Evolutionary conservation across 2,113 vertebrate species (phyloP).

Genomic region (Bubalus kerabau): DNA sequence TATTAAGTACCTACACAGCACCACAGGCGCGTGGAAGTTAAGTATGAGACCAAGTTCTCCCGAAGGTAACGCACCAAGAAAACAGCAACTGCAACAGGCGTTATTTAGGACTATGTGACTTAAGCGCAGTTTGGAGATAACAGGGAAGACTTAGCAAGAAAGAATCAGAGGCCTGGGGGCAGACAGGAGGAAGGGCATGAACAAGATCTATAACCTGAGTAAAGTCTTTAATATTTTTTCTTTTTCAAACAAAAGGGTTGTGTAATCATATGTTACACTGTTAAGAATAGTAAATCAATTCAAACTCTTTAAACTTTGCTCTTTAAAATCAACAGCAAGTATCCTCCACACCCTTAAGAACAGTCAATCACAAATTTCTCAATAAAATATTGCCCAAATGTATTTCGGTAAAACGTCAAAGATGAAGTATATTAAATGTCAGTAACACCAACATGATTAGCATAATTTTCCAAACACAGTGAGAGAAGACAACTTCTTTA

Average conservation of each 20-base stretch:
- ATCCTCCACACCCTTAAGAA: not conserved
- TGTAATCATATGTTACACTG: not conserved
- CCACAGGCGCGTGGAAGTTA: not conserved
- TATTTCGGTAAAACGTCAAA: not conserved
- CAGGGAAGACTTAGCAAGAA: not conserved
- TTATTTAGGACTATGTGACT: too few relatives aligned
- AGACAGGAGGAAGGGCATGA: not conserved
- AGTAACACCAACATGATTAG: not conserved
- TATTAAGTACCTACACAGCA: not conserved
- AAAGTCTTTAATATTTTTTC: not conserved
- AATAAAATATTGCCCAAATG: not conserved
- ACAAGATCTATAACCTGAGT: not conserved
- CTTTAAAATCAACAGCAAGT: not conserved
- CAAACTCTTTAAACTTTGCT: not conserved
- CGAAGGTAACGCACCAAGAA: not conserved
- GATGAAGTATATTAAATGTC: not conserved
- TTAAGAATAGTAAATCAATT: not conserved
- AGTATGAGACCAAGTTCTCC: not conserved
- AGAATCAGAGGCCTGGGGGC: not conserved
- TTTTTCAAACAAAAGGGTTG: not conserved
- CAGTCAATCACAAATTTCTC: not conserved
- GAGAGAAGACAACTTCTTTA: not conserved
- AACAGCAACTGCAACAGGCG: not conserved
- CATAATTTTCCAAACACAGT: not conserved
- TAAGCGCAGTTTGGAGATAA: not conserved